Conservation (phyloP, 1,140 invertebrate genomes). For the Ceratina japonica region DNA sequence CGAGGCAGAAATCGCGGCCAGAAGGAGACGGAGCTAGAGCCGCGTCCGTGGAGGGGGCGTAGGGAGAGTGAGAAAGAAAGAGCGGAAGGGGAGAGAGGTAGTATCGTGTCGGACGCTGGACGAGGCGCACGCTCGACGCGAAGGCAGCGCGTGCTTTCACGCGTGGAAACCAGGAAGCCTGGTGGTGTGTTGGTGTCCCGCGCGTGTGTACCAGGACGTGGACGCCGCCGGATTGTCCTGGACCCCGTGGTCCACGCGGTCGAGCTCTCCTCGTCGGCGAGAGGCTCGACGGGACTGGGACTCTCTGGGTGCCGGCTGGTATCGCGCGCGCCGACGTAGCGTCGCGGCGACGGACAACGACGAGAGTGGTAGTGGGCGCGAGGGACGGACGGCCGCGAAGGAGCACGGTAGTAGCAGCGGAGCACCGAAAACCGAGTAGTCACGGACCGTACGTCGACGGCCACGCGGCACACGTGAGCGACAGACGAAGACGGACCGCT, state of each 20-base stretch:
- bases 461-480: slow-evolving; percentile 57
- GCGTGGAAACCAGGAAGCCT: slow-evolving; percentile 63
- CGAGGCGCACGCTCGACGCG: slow-evolving; percentile 76
- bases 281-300: not conserved
- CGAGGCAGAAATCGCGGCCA: slow-evolving; percentile 49
- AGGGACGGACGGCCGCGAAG: not conserved
- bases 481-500: slow-evolving; percentile 49
- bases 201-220: slow-evolving; percentile 41
- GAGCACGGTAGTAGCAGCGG: slow-evolving; percentile 15
- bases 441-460: slow-evolving; percentile 40
- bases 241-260: slow-evolving; percentile 36
- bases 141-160: slow-evolving; percentile 70
- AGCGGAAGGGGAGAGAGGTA: slow-evolving; percentile 74
- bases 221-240: slow-evolving; percentile 49
- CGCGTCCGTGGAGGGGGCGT: slow-evolving; percentile 67
- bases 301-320: not conserved
- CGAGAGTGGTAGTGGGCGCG: not conserved
- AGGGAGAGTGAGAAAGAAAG: slow-evolving; percentile 70
- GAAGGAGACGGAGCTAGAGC: slow-evolving; percentile 54
- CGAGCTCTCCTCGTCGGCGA: slow-evolving; percentile 20
- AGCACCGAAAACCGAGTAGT: slow-evolving; percentile 49
- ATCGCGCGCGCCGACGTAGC: not conserved
- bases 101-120: slow-evolving; percentile 78
- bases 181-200: not conserved
- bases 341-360: not conserved